Evolutionary conservation across 2,113 vertebrate genomes (phyloP), one percentile per base, ranked within the genome.

Genomic region (Poecilia latipinna): DNA sequence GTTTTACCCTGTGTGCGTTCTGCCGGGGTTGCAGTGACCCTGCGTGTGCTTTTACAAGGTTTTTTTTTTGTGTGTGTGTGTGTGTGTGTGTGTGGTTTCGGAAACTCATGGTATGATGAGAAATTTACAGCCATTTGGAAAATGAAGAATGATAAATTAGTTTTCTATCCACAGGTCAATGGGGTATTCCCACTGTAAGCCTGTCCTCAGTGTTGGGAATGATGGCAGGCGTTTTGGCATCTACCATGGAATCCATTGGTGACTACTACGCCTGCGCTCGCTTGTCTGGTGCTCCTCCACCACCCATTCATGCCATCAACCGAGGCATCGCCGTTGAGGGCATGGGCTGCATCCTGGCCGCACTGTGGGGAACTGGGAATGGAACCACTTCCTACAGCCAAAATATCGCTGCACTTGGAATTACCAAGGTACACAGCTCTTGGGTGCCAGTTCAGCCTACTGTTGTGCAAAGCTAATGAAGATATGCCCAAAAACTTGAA

Each of bases 331-430:
- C 92, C 0, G 79, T 95, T 28, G 95, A 96, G 82, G 95, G 94
- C 26, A 90, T 96, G 1, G 95, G 95, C 68, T 95, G 95, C 78
- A 91, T 96, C 62, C 73, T 96, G 80, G 95, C 94, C 1, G 95
- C 85, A 1, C 80, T 95, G 68, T 95, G 93, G 94, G 95, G 95
- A 72, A 96, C 90, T 7, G 95, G 95, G 24, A 96, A 95, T 28
- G 95, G 94, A 8, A 96, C 95, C 51, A 96, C 95, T 0, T 96
- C 95, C 37, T 95, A 94, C 84, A 96, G 95, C 68, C 95, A 96
- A 76, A 96, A 96, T 86, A 95, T 96, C 7, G 95, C 95, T 3
- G 95, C 94, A 6, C 92, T 96, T 0, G 94, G 95, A 22, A 95
- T 96, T 17, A 96, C 95, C 22, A 96, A 95, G 94, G 95, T 96